Percentiles rank a stretch among this genome's conserved stretches.
These are phyloP conservation scores for Brachyistius frenatus DNA, from an alignment of 2,113 vertebrate species.

Conservation along the genomic window DNA sequence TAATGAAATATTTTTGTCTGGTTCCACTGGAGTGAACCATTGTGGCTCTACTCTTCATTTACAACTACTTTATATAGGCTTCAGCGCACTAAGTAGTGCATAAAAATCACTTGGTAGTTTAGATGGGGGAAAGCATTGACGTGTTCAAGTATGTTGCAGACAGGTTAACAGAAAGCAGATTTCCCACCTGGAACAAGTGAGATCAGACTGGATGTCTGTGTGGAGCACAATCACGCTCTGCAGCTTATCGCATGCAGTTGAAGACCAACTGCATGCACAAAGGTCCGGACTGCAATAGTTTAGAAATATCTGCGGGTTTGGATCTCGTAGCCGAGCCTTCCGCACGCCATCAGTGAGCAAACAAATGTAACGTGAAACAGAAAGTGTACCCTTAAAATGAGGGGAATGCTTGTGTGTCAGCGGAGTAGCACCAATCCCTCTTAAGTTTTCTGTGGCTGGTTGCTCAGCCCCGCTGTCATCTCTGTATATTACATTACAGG, in stretches of 20 bases:
- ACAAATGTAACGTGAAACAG: slow-evolving; percentile 54
- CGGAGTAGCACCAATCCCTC: slow-evolving; percentile 10
- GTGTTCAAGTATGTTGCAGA: no score
- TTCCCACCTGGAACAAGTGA: neutral
- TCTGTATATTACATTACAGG: neutral
- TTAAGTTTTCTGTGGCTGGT: slow-evolving; percentile 7
- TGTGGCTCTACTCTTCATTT: slow-evolving; percentile 23
- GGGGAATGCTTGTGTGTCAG: slow-evolving; percentile 28
- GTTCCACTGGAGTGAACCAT: slow-evolving; percentile 18
- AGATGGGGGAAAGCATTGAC: no score
- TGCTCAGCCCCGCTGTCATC: slow-evolving; percentile 10
- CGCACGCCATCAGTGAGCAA: slow-evolving; percentile 27
- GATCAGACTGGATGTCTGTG: slow-evolving; percentile 26
- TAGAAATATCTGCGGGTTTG: slow-evolving; percentile 46
- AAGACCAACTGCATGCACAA: slow-evolving; percentile 46
- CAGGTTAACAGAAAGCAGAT: neutral
- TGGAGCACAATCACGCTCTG: slow-evolving; percentile 43
- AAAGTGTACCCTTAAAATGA: slow-evolving; percentile 50
- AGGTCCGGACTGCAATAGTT: slow-evolving; percentile 21
- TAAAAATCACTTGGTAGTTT: slow-evolving; percentile 15
- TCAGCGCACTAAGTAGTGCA: slow-evolving; percentile 36
- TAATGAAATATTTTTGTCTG: slow-evolving; percentile 29
- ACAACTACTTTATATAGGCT: slow-evolving; percentile 1
- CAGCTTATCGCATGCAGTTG: slow-evolving; percentile 49
- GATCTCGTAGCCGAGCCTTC: slow-evolving; percentile 46